Evolutionary conservation across 2,797 vertebrate genomes (phyloP), one percentile per base, ranked within the genome.

Genomic region (Sparidentex hasta): DNA sequence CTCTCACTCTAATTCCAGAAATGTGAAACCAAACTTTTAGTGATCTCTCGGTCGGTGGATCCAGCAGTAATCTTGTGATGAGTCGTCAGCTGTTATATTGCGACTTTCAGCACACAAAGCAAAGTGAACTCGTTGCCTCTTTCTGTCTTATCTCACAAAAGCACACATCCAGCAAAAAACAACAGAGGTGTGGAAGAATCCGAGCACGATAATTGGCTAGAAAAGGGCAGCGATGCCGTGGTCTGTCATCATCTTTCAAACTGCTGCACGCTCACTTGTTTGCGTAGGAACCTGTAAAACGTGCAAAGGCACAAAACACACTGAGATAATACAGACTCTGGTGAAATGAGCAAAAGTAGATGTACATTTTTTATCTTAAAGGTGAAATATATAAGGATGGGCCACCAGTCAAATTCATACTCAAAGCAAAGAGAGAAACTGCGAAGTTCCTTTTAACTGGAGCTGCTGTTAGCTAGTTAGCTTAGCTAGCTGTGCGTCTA

Each of bases 221-320:
- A 44, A 80, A 88, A 80, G 58, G 77, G 66, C 55, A 78, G 69
- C 59, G 2, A 3, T 38, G 80, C 65, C 65, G 59, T 65, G 55
- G 70, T 75, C 82, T 76, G 71, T 84, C 78, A 56, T 79, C 83
- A 52, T 78, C 75, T 70, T 65, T 89, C 80, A 77, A 67, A 0
- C 58, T 21, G 74, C 47, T 38, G 38, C 38, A 38, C n/a, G 58
- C 58, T 67, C 62, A 48, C 41, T 52, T 50, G 50, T 81, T 85
- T 82, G 65, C 65, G 71, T 48, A 41, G 73, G 52, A 70, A 76
- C 62, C 48, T 16, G 44, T 6, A 65, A 59, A 71, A 70, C 7
- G 25, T 29, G 4, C 21, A 21, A 62, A 18, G 56, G 23, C 16
- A 55, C 65, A 50, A 64, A 44, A 18, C 62, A 48, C 23, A 21